Conservation (phyloP, 2,113 vertebrate species). For the Crotalus horridus region DNA sequence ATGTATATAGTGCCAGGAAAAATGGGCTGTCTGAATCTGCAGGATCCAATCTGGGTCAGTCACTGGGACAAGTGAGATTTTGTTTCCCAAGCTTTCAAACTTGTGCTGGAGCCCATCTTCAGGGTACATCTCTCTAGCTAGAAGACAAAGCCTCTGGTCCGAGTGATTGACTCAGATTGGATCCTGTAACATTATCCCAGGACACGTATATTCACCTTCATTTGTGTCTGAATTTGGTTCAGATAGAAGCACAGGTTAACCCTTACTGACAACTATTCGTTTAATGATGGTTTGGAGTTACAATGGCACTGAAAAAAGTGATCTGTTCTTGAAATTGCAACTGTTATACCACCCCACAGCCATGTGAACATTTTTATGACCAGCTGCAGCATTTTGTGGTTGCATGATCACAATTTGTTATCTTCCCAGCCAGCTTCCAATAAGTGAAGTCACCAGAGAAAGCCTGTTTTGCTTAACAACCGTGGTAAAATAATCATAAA, state of each 20-base stretch:
- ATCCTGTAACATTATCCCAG: not conserved
- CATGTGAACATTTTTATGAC: not conserved
- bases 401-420: not conserved
- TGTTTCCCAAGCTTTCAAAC: not conserved
- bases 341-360: not conserved
- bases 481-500: not conserved
- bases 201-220: not conserved
- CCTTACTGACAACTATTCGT: not conserved
- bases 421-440: not conserved
- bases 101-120: not conserved
- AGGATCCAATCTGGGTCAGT: not conserved
- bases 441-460: not conserved
- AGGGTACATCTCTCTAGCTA: not conserved
- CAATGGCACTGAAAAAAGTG: not conserved
- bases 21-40: not conserved
- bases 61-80: not conserved
- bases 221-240: not conserved
- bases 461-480: not conserved
- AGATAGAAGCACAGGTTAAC: not conserved
- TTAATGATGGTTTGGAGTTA: not conserved
- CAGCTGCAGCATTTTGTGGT: not conserved
- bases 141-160: not conserved
- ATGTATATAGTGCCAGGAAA: not conserved
- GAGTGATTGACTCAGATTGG: not conserved
- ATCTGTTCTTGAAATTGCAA: not conserved